phyloP scores from a whole-genome alignment of 2,113 vertebrate genomes.

The Amazona guildingii region DNA sequence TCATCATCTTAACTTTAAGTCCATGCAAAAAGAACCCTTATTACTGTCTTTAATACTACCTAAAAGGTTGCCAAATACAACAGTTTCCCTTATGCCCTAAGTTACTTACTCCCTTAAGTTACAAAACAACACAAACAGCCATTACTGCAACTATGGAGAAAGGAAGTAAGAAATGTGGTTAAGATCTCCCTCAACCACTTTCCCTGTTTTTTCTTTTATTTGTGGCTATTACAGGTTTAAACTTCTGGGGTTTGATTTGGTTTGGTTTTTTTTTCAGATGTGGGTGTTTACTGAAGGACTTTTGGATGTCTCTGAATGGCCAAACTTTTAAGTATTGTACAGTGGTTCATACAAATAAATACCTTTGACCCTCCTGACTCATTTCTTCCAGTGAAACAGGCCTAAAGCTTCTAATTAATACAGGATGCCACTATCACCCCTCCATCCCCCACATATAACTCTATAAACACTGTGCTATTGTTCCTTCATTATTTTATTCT shows the following conservation, averaged over 20 bases:
- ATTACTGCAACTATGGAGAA: not conserved
- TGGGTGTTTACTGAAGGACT: not conserved
- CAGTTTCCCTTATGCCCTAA: not conserved
- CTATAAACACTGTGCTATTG: not conserved
- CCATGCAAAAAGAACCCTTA: not conserved
- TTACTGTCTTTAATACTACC: not conserved
- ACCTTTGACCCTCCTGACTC: not conserved
- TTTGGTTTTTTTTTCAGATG: not conserved
- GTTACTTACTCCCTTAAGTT: not conserved
- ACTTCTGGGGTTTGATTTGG: not conserved
- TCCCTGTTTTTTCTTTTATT: not conserved
- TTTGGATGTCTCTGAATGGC: not conserved
- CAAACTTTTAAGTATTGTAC: not conserved
- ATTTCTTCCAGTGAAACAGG: constrained; percentile 2
- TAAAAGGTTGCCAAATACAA: not conserved
- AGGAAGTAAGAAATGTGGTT: not conserved
- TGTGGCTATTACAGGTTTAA: not conserved
- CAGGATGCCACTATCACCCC: not conserved
- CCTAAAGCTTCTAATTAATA: constrained; percentile 4
- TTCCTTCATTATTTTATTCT: not conserved
- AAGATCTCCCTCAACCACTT: not conserved
- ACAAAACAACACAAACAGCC: not conserved
- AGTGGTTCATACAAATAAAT: not conserved
- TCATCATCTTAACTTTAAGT: not conserved
- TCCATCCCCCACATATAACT: not conserved